Evolutionary conservation across 2,888 invertebrate genomes (phyloP).

Genomic region (Sphaerophoria taeniata): DNA sequence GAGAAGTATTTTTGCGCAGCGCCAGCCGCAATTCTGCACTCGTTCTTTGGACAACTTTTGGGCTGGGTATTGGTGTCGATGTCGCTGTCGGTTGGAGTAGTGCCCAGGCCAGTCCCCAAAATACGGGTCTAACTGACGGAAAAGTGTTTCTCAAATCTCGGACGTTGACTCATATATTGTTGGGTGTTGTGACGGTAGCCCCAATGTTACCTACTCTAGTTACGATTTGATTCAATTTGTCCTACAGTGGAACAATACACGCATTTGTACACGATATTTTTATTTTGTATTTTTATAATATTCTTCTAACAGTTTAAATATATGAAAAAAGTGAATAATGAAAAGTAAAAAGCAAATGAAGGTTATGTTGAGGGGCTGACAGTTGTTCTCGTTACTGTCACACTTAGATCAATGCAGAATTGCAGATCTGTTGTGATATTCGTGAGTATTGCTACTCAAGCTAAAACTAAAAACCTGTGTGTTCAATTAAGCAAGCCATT

Average conservation of each 20-base stretch:
- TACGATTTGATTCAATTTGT: slow-evolving; percentile 17
- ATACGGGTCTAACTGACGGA: slow-evolving; percentile 66
- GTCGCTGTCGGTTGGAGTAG: background rate
- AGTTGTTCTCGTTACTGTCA: too few species aligned
- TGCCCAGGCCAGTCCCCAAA: slow-evolving; percentile 33
- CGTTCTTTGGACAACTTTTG: background rate
- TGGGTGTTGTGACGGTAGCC: slow-evolving; percentile 28
- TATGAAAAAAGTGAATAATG: too few species aligned
- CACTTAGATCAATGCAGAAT: too few species aligned
- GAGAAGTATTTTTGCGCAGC: slow-evolving; percentile 12
- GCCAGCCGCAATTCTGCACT: slow-evolving; percentile 16
- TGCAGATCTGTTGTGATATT: too few species aligned
- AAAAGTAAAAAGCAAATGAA: too few species aligned
- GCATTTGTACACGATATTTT: background rate
- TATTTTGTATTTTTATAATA: too few species aligned
- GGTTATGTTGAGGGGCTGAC: too few species aligned
- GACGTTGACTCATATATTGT: slow-evolving; percentile 69
- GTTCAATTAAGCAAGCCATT: too few species aligned
- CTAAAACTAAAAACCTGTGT: too few species aligned
- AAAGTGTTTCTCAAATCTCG: slow-evolving; percentile 74
- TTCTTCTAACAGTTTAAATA: too few species aligned
- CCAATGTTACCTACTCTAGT: slow-evolving; percentile 29
- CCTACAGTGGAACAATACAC: slow-evolving; percentile 15
- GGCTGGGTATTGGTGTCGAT: background rate
- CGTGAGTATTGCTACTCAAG: too few species aligned